Evolutionary conservation across 2,888 invertebrate species (phyloP).

Genomic region (Leuctra nigra): DNA sequence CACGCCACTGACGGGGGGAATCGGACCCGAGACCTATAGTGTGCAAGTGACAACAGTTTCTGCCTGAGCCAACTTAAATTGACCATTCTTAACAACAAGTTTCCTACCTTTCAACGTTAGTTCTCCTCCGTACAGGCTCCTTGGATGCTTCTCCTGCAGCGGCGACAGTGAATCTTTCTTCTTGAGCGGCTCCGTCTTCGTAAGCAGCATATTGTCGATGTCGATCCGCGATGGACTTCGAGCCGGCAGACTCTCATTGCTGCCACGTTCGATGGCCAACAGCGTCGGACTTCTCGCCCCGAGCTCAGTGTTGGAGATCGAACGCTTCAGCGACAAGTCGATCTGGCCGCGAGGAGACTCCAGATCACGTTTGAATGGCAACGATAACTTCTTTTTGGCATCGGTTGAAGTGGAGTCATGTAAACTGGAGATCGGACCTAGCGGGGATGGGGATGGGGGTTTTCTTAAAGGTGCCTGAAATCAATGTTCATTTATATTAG

Average conservation of each 20-base stretch:
- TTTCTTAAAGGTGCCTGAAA: slow-evolving; percentile 27
- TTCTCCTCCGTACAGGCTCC: slow-evolving; percentile 32
- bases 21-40: too few relatives aligned
- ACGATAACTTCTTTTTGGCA: neutral
- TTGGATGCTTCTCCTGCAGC: slow-evolving; percentile 41
- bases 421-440: too few relatives aligned
- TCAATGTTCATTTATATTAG: neutral
- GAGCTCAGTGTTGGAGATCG: slow-evolving; percentile 2
- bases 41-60: too few relatives aligned
- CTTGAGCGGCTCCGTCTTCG: neutral
- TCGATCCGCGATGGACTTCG: slow-evolving; percentile 34
- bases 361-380: neutral
- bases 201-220: slow-evolving; percentile 36
- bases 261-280: neutral
- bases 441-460: slow-evolving; percentile 21
- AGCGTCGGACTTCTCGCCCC: neutral
- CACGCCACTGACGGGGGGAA: too few relatives aligned
- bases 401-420: neutral
- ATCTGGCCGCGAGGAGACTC: neutral
- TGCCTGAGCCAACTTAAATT: too few relatives aligned
- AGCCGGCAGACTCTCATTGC: slow-evolving; percentile 20
- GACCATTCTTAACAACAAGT: too few relatives aligned
- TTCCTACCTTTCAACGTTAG: slow-evolving; percentile 36
- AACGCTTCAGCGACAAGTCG: slow-evolving; percentile 8
- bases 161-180: slow-evolving; percentile 28